phyloP scores from a whole-genome alignment of 2,797 vertebrate species.

The Typhlichthys subterraneus region DNA sequence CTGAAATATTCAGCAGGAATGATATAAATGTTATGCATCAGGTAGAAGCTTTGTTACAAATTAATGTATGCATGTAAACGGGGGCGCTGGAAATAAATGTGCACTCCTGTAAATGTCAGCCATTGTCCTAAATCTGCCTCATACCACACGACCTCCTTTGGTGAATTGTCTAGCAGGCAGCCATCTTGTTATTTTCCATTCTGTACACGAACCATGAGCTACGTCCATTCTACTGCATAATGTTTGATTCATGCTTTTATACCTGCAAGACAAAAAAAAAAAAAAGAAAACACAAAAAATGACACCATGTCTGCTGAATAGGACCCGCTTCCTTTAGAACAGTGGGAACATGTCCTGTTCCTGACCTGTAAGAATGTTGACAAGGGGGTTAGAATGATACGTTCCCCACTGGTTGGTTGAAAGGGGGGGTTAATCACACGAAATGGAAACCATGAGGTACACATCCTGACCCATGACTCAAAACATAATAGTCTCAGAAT shows the following conservation, averaged over 20 bases:
- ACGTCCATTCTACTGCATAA: not conserved
- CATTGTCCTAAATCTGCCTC: not conserved
- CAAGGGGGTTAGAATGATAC: conserved; percentile 17
- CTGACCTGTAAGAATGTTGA: conserved; percentile 7
- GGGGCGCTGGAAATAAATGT: too few species aligned
- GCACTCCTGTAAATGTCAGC: too few species aligned
- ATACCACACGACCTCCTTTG: too few species aligned
- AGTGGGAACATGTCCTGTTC: conserved; percentile 12
- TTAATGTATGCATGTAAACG: too few species aligned
- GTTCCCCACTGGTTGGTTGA: not conserved
- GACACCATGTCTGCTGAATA: conserved; percentile 3
- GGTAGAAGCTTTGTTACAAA: too few species aligned
- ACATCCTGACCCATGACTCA: conserved; percentile 14
- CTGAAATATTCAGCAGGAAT: too few species aligned
- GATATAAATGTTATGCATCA: too few species aligned
- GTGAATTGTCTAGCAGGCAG: not conserved
- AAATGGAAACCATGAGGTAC: conserved; percentile 26
- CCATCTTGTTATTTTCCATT: conserved; percentile 1
- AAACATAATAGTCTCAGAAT: conserved; percentile 10
- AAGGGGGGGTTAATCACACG: conserved; percentile 23
- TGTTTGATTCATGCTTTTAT: not conserved
- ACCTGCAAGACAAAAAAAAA: conserved; percentile 3
- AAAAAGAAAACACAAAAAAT: too few species aligned
- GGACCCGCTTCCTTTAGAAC: conserved; percentile 23
- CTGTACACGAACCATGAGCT: not conserved